Conservation (phyloP, 1,140 invertebrate genomes). For the Tribolium madens region DNA sequence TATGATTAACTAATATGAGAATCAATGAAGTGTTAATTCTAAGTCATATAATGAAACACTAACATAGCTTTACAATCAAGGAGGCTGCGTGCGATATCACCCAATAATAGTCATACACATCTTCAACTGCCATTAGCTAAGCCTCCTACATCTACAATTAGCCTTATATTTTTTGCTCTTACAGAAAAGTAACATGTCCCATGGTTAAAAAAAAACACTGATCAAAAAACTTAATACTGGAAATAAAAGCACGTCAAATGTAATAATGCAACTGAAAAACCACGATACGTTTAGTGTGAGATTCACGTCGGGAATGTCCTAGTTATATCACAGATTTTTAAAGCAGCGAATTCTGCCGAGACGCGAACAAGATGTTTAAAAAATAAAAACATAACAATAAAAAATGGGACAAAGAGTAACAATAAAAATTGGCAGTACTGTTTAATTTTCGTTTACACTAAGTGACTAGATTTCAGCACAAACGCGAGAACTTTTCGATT, state of each 20-base stretch:
- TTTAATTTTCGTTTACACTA: constrained; percentile 11
- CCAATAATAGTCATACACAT: not conserved
- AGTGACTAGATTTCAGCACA: constrained; percentile 31
- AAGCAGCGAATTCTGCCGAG: not conserved
- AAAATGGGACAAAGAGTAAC: constrained; percentile 8
- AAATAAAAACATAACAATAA: constrained; percentile 27
- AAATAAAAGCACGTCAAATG: constrained; percentile 10
- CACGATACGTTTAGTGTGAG: not conserved
- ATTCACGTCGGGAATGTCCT: constrained; percentile 29
- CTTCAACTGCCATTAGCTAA: not conserved
- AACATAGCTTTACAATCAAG: constrained; percentile 2
- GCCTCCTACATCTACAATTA: not conserved
- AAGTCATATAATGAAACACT: constrained; percentile 1
- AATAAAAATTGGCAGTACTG: constrained; percentile 12
- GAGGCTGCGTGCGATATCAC: constrained; percentile 1
- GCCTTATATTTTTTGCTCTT: not conserved
- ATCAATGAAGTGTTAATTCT: constrained; percentile 14
- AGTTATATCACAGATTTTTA: constrained; percentile 29
- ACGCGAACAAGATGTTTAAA: not conserved
- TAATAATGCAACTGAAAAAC: not conserved
- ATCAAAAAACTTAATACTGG: constrained; percentile 14
- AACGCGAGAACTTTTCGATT: constrained; percentile 62
- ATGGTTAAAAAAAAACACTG: constrained; percentile 11
- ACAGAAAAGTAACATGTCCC: constrained; percentile 11
- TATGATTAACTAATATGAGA: constrained; percentile 32